Evolutionary conservation across 2,888 invertebrate species (phyloP).

Genomic region (Stenodema calcarata): DNA sequence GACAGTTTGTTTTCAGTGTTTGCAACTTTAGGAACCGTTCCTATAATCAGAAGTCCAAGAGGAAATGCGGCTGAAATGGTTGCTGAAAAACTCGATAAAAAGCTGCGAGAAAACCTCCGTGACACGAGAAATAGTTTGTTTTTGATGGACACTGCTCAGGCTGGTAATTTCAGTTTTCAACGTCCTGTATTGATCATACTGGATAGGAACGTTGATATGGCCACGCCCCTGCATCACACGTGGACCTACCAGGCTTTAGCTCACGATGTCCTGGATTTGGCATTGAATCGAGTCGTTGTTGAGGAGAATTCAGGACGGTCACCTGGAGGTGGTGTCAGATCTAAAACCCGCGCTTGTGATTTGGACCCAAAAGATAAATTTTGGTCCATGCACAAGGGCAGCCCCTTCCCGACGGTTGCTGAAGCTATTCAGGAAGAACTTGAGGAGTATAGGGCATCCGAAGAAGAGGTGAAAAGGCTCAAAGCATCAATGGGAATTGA

Average conservation of each 20-base stretch:
- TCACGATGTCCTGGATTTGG: conserved; percentile 93
- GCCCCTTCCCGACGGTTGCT: conserved; percentile 92
- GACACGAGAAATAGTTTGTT: conserved; percentile 97
- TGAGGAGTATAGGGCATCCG: conserved; percentile 90
- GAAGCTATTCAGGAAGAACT: conserved; percentile 98
- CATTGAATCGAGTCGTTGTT: conserved; percentile 80
- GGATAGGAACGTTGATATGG: conserved; percentile 94
- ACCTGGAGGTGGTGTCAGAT: conserved; percentile 69
- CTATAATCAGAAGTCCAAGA: conserved; percentile 89
- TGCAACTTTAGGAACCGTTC: conserved; percentile 91
- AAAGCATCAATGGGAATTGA: conserved; percentile 95
- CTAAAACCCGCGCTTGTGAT: conserved; percentile 88
- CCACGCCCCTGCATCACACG: conserved; percentile 97
- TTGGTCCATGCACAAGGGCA: conserved; percentile 91
- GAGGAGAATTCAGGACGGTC: conserved; percentile 68
- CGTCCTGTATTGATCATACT: conserved; percentile 89
- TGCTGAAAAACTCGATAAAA: conserved; percentile 95
- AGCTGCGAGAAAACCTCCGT: conserved; percentile 93
- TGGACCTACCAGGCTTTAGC: conserved; percentile 99
- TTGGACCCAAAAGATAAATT: conserved; percentile 87
- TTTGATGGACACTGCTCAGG: conserved; percentile 80
- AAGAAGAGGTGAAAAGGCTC: conserved; percentile 94
- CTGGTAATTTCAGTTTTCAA: conserved; percentile 81
- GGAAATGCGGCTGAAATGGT: conserved; percentile 99
- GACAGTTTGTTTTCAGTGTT: conserved; percentile 97